Base-by-base conservation (phyloP, 2,797 vertebrate genomes). In the Brotula barbata region DNA sequence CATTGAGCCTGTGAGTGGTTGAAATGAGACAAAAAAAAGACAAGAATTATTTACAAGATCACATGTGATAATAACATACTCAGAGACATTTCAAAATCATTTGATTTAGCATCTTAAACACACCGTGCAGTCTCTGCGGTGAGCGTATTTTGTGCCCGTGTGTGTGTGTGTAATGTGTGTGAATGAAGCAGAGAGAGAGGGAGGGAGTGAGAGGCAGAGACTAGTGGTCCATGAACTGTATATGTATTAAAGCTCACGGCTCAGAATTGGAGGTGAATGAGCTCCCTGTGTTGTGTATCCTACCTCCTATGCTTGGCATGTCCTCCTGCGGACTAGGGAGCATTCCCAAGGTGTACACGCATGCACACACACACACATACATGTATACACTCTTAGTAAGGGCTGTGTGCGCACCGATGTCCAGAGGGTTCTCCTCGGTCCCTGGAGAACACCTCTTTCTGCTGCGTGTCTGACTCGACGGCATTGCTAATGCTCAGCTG, bases 271-370 rank as follows among this genome's bases (percentile, higher is more conserved):
- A 23, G 77, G 69, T 88, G 82, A 89, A 86, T 85, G 82, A 78
- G 75, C 66, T 65, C 70, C 81, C 74, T 87, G 81, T 87, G 81
- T 72, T 75, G 67, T 78, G 67, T 67, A 54, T 79, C 59, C 64
- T 76, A 40, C 60, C 76, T 78, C 75, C 69, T 71, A 46, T 77
- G 66, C 70, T 60, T 73, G 77, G 75, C 73, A 58, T 74, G 62
- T 73, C 67, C 70, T 77, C 65, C 44, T n/a, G 62, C 67, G 51
- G 76, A 81, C 78, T 63, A 53, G 64, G 69, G 51, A 73, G 65
- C 48, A 17, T 59, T 73, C 53, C 64, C 21, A 12, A 64, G 52
- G 2, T 34, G 5, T 45, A 2, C 13, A 0, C 33, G 1, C 50
- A 37, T 34, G 16, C 17, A 41, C 51, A 41, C 36, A 57, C 21